Evolutionary conservation across 2,888 invertebrate genomes (phyloP).

Genomic region (Parapristionchus giblindavisi): DNA sequence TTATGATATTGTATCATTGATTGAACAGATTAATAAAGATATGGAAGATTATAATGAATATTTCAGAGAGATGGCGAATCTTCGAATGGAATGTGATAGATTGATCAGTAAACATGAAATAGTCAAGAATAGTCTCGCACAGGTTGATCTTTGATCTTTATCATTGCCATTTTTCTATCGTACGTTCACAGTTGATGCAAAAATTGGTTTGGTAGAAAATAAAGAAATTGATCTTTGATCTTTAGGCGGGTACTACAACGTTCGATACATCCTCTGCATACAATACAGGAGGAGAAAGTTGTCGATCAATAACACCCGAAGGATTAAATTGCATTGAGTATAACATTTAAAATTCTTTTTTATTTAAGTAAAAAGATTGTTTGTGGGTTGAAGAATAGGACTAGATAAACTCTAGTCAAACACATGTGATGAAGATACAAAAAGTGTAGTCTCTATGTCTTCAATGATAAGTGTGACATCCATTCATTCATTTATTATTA

Average conservation of each 20-base stretch:
- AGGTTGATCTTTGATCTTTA: constrained; percentile 43
- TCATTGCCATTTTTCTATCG: not conserved
- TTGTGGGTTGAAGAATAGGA: no score
- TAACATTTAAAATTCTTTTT: no score
- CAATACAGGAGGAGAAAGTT: constrained; percentile 80
- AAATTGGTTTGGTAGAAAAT: no score
- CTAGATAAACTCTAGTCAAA: no score
- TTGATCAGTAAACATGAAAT: constrained; percentile 70
- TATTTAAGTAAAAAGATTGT: no score
- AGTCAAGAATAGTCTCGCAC: constrained; percentile 58
- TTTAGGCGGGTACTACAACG: not conserved
- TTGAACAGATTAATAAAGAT: not conserved
- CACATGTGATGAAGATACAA: no score
- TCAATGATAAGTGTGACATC: no score
- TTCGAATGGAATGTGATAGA: constrained; percentile 74
- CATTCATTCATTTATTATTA: no score
- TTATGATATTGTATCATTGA: not conserved
- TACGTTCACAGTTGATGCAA: not conserved
- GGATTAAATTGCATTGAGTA: constrained; percentile 38
- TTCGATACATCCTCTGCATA: constrained; percentile 79
- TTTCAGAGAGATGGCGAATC: constrained; percentile 76
- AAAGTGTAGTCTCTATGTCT: no score
- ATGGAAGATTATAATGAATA: constrained; percentile 73
- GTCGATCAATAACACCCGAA: constrained; percentile 72
- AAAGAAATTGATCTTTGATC: not conserved